Evolutionary conservation across 1,140 invertebrate species (phyloP), one percentile per base, ranked within the genome.

Genomic region (Paraescarpia echinospica): DNA sequence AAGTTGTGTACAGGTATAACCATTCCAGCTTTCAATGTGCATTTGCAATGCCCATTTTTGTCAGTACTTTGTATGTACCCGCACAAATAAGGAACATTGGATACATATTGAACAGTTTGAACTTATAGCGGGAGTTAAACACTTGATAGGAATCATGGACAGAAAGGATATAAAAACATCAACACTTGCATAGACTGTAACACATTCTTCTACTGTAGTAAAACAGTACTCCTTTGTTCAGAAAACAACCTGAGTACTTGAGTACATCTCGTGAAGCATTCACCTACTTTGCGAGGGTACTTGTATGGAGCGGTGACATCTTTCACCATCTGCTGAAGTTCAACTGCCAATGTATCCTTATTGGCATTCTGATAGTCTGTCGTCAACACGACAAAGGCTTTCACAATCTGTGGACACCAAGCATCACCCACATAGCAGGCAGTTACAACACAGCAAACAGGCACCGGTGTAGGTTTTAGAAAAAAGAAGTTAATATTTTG

Each of bases 241-340:
- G n/a, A 18, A 33, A 92, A 89, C 2, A 41, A n/a, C 22, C 33
- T 33, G 8, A 33, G n/a, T 41, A 48, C 0, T 33, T 35, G 35
- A 51, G 34, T 31, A 12, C 2, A 77, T 77, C 59, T 77, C 22
- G 22, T 27, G 14, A 77, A 77, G 4, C 59, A 5, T 92, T 5
- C 9, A 92, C 89, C 92, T 94, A 96, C 96, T 94, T 96, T 96
- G 93, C 96, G 94, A 31, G 96, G 96, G 94, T 97, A 97, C 94
- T 97, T 97, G 93, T 97, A 97, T 59, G 96, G 96, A 22, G 96
- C 96, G 33, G 96, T 96, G 8, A 94, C 93, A 1, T 92, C 92
- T 92, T 96, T 96, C 0, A 96, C 95, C 94, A 96, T 95, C 27
- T 96, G 95, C 94, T 97, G 96, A 35, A 97, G 93, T 93, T 96